Evolutionary conservation across 2,113 vertebrate species (phyloP).

Genomic region (Aleadryas rufinucha): DNA sequence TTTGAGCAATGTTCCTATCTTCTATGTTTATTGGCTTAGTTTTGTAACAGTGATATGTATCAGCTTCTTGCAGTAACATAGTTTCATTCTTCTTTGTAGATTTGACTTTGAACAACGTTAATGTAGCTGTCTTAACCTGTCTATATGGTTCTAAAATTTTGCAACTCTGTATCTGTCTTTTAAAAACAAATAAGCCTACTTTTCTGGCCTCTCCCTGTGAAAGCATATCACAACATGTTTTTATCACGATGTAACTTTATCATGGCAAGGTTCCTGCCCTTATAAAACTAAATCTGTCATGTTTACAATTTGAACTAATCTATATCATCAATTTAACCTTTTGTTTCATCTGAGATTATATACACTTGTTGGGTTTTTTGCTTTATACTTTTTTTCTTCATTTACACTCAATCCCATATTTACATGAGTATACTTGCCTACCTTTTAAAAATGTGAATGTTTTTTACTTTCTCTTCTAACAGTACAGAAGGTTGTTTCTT

Average conservation of each 20-base stretch:
- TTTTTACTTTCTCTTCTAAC: neutral
- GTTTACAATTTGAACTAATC: neutral
- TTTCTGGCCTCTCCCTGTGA: neutral
- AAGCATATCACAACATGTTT: neutral
- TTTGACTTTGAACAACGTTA: neutral
- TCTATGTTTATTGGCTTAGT: neutral
- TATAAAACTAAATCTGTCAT: neutral
- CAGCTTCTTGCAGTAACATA: neutral
- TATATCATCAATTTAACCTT: neutral
- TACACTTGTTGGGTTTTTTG: neutral
- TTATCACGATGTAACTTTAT: neutral
- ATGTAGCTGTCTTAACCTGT: neutral
- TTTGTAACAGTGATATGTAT: neutral
- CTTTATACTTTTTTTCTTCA: neutral
- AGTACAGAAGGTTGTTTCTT: neutral
- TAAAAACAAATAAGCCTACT: neutral
- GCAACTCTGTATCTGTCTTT: neutral
- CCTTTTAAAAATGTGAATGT: neutral
- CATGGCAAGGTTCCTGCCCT: neutral
- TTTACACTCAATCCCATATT: neutral
- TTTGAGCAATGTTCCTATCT: neutral
- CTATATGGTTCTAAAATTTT: neutral
- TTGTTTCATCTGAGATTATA: neutral
- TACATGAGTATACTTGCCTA: neutral
- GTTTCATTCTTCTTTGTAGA: neutral